Conservation (phyloP, 2,113 vertebrate species). For the Acinonyx jubatus region DNA sequence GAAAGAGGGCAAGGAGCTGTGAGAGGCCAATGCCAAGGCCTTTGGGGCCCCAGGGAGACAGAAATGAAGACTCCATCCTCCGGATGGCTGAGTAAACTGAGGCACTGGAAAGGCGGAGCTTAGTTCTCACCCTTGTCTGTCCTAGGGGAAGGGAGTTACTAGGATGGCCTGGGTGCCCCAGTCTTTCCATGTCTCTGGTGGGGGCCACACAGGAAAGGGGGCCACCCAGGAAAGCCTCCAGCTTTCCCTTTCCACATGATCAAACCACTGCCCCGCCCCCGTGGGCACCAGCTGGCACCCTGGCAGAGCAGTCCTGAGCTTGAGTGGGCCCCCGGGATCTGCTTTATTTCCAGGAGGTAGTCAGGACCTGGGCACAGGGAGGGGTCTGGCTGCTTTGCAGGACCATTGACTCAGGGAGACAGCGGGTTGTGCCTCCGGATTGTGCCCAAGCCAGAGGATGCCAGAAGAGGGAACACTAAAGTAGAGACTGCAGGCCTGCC, state of each 20-base stretch:
- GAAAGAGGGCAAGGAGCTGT: conserved; percentile 7
- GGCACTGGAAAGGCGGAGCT: background rate
- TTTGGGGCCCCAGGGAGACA: background rate
- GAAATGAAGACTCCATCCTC: background rate
- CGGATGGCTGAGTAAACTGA: conserved; percentile 38
- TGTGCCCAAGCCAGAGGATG: background rate
- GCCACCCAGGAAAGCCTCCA: background rate
- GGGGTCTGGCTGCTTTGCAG: background rate
- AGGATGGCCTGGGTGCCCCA: background rate
- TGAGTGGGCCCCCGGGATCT: conserved; percentile 68
- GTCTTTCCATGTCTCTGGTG: background rate
- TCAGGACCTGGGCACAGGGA: conserved; percentile 38
- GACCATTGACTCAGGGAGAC: background rate
- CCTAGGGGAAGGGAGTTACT: background rate
- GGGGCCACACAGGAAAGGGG: background rate
- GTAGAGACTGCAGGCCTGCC: background rate
- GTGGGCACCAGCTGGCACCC: conserved; percentile 80
- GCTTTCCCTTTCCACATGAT: conserved; percentile 61
- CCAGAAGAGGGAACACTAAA: background rate
- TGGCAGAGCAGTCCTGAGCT: conserved; percentile 69
- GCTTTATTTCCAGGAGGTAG: conserved; percentile 66
- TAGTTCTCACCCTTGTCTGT: background rate
- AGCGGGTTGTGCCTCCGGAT: background rate
- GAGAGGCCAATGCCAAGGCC: background rate
- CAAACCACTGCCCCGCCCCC: conserved; percentile 47